Base-by-base conservation (phyloP, 2,113 vertebrate genomes). In the Chionomys nivalis region DNA sequence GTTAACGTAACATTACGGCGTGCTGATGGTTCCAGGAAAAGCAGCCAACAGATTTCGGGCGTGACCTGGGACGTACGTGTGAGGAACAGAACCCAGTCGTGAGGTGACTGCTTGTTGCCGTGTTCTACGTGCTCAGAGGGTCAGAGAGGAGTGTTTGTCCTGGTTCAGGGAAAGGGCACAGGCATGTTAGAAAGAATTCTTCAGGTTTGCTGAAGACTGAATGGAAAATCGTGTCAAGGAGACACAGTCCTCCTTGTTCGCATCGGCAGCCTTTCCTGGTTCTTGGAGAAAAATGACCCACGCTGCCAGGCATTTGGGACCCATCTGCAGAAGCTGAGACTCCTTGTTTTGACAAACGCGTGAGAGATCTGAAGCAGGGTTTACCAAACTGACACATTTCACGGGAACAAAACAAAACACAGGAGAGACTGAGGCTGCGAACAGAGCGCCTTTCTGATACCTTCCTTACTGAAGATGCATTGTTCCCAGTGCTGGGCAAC, bases 11-110 rank as follows among this genome's bases (percentile, higher is more conserved):
- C 44, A 77, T 66, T 66, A 17, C 42, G 49, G 63, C 36, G 49
- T 70, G 42, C 44, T 79, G 79, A 78, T 33, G 13, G 26, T 89
- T 89, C 77, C 83, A 72, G 77, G 94, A 96, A 96, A 77, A 95
- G 66, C 7, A 90, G 94, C 81, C 90, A 88, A 63, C 4, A 81
- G 90, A 92, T 90, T 94, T 81, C 4, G 83, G 77, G 63, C 70
- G 83, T 91, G 58, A 89, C 75, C 47, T 95, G 65, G 89, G 73
- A 90, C 42, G 77, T 52, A 77, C 2, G 6, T 68, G 42, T 96
- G 90, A 87, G 88, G 91, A 93, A 77, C 17, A 92, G 87, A 93
- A 87, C 65, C 36, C 21, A 63, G 63, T 55, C 70, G 19, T 36
- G 52, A 96, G 76, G 39, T 81, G 52, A 78, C 24, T 83, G 14